Base-by-base conservation (phyloP, 2,113 vertebrate genomes). In the Cervus canadensis region DNA sequence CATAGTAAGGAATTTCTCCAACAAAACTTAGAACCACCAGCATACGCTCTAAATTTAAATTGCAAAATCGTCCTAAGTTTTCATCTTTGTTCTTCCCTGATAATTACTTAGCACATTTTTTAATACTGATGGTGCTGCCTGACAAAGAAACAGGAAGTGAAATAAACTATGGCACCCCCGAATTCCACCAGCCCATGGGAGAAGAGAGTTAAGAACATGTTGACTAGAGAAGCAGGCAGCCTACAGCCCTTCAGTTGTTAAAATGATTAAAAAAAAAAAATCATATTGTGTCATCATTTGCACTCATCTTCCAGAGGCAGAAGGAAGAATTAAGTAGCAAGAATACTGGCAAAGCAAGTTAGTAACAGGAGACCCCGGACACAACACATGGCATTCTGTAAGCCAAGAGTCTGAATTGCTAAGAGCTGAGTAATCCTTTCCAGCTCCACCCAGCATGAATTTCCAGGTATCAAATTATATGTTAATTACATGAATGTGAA, bases 401-500 rank as follows among this genome's bases (percentile, higher is more conserved):
- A 94, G 91, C 91, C 95, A 45, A 48, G 96, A 89, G 86, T 94
- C 87, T 96, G 89, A 89, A 96, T 91, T 92, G 89, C 94, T 97
- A 50, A 95, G 87, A 92, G 93, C 98, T 98, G 97, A 98, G 96
- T 98, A 95, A 98, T 97, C 97, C 97, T 90, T 95, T 89, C 94
- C 96, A 97, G 93, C 96, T 97, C 98, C 98, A 96, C 98, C 97
- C 97, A 57, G 91, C 91, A 93, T 43, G 50, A 91, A 94, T 95
- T 97, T 98, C 97, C 96, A 98, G 98, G 98, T 98, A 98, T 98
- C 97, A 97, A 97, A 98, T 98, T 98, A 98, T 96, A 98, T 78
- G 96, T 98, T 97, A 97, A 98, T 98, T 97, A 95, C 15, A 30
- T 5, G 9, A 89, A 96, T 48, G 48, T 78, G 79, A 89, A 97